Evolutionary conservation across 1,140 invertebrate genomes (phyloP).

Genomic region (Nasonia vitripennis): DNA sequence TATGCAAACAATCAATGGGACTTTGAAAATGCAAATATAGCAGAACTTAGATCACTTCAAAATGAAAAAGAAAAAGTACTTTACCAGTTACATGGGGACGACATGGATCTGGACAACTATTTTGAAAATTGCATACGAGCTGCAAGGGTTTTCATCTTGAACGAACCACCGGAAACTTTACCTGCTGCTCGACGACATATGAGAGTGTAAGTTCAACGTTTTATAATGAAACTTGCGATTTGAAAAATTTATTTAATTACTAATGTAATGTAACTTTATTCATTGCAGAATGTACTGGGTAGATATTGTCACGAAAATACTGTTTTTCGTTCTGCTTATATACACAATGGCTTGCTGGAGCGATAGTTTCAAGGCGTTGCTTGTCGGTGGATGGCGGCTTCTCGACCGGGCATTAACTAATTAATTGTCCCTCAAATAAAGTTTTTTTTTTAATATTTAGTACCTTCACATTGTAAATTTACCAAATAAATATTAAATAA

Average conservation of each 20-base stretch:
- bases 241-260: neutral
- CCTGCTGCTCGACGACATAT: slow-evolving; percentile 87
- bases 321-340: slow-evolving; percentile 71
- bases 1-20: slow-evolving; percentile 92
- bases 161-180: slow-evolving; percentile 88
- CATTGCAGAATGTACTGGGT: slow-evolving; percentile 81
- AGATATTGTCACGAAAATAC: slow-evolving; percentile 73
- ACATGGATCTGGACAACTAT: slow-evolving; percentile 83
- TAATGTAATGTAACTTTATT: slow-evolving; percentile 39
- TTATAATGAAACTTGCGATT: neutral
- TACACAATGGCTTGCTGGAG: slow-evolving; percentile 68
- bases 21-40: slow-evolving; percentile 81
- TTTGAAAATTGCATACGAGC: slow-evolving; percentile 84
- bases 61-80: slow-evolving; percentile 80
- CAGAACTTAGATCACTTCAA: slow-evolving; percentile 75
- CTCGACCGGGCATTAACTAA: slow-evolving; percentile 50
- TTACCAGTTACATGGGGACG: slow-evolving; percentile 84
- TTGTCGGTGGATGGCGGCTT: slow-evolving; percentile 56
- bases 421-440: slow-evolving; percentile 27
- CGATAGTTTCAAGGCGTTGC: slow-evolving; percentile 64
- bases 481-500: slow-evolving; percentile 61
- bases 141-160: slow-evolving; percentile 85
- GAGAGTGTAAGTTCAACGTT: slow-evolving; percentile 79
- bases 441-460: slow-evolving; percentile 46
- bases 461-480: slow-evolving; percentile 56